Percentiles rank a stretch among this genome's conserved stretches.
Evolutionary conservation across 2,888 invertebrate species (phyloP).

Genomic region (Seladonia tumulorum): DNA sequence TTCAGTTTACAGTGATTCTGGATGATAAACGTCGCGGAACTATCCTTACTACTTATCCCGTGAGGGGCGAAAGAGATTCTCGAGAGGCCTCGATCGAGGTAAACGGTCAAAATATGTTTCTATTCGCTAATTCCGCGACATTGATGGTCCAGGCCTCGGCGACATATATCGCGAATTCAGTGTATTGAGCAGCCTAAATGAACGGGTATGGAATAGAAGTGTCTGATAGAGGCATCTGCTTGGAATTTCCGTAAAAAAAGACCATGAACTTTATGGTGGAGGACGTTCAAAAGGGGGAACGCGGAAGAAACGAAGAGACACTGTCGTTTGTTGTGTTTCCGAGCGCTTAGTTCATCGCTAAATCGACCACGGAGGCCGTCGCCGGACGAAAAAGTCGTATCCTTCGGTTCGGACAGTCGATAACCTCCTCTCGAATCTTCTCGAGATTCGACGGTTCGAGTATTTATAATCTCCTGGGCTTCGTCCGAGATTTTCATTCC

Average conservation of each 20-base stretch:
- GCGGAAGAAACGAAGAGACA: slow-evolving; percentile 38
- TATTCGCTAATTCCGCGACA: too few relatives aligned
- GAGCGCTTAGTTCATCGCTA: slow-evolving; percentile 67
- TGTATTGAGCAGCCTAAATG: too few relatives aligned
- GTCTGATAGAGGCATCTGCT: not conserved
- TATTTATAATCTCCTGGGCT: slow-evolving; percentile 33
- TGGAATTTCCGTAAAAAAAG: not conserved
- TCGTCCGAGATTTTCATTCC: not conserved
- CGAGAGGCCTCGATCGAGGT: too few relatives aligned
- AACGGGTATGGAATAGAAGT: too few relatives aligned
- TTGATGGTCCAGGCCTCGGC: too few relatives aligned
- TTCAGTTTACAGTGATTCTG: too few relatives aligned
- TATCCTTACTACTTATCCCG: too few relatives aligned
- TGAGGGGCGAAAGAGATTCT: too few relatives aligned
- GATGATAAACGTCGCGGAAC: too few relatives aligned
- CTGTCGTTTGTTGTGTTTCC: slow-evolving; percentile 28
- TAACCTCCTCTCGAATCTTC: slow-evolving; percentile 48
- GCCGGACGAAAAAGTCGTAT: slow-evolving; percentile 53
- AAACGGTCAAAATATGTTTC: too few relatives aligned
- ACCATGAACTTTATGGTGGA: not conserved
- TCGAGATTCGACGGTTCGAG: slow-evolving; percentile 39
- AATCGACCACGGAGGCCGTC: slow-evolving; percentile 58
- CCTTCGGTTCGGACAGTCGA: slow-evolving; percentile 54
- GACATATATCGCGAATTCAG: too few relatives aligned
- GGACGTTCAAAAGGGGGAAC: slow-evolving; percentile 19